A percentile compares a stretch with the other conserved stretches of the same genome.
Evolutionary conservation across 35 echinoderm and acorn worm genomes (phyloP).

Genomic region (Anneissia japonica): DNA sequence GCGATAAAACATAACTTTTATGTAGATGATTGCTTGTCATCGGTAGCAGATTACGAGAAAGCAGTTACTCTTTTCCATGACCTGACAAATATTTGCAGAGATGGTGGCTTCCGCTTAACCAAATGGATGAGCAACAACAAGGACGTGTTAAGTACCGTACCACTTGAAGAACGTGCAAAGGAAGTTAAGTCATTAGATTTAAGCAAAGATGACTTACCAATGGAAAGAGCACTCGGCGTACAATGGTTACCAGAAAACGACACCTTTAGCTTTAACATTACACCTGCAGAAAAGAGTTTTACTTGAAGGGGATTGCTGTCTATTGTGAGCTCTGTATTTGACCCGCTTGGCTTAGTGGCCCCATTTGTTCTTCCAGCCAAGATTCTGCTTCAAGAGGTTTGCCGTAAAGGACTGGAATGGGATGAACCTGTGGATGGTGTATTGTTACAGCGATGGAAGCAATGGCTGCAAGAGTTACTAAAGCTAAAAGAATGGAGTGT

Average conservation of each 20-base stretch:
- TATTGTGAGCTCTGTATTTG: background rate
- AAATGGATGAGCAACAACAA: background rate
- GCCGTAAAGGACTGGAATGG: slow-evolving; percentile 17
- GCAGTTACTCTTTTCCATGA: background rate
- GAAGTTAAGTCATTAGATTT: background rate
- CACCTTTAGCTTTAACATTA: background rate
- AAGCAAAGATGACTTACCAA: background rate
- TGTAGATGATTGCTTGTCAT: slow-evolving; percentile 19
- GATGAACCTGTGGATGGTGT: slow-evolving; percentile 29
- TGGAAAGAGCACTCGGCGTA: background rate
- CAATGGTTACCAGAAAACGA: background rate
- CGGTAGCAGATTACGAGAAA: background rate
- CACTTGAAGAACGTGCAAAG: background rate
- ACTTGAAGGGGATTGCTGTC: background rate
- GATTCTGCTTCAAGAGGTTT: slow-evolving; percentile 41
- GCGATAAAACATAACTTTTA: slow-evolving; percentile 14
- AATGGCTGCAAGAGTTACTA: background rate
- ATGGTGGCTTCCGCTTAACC: background rate
- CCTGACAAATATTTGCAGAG: slow-evolving; percentile 11
- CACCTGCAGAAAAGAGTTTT: background rate
- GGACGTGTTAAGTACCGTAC: background rate
- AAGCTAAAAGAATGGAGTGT: background rate
- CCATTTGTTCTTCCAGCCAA: slow-evolving; percentile 47
- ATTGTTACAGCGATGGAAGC: background rate
- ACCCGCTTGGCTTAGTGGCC: slow-evolving; percentile 28